phyloP scores from a whole-genome alignment of 1,140 invertebrate genomes.

The Heliconius hermathena region DNA sequence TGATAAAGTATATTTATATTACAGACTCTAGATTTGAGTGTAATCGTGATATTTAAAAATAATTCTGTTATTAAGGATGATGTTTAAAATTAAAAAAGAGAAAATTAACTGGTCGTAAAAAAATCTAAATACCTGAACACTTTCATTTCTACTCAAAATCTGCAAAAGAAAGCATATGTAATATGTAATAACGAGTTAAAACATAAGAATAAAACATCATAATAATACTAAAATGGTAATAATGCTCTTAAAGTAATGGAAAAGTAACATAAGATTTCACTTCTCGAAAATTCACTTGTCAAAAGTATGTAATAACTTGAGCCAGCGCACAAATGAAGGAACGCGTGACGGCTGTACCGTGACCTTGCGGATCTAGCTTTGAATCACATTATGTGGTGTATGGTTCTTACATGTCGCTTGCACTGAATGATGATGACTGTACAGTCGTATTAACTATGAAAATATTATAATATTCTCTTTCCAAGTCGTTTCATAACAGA shows the following conservation, averaged over 20 bases:
- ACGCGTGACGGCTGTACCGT: conserved; percentile 50
- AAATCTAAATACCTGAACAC: neutral
- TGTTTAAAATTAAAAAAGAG: neutral
- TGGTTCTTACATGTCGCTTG: conserved; percentile 4
- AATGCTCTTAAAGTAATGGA: conserved; percentile 16
- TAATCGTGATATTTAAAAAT: too few species aligned
- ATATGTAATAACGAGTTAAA: neutral
- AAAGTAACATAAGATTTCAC: conserved; percentile 23
- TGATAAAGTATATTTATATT: too few species aligned
- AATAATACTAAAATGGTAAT: conserved; percentile 1
- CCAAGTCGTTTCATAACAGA: neutral
- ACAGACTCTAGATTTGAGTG: neutral
- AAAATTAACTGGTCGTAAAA: neutral
- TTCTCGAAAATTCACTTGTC: conserved; percentile 18
- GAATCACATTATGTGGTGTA: conserved; percentile 28
- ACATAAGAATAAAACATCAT: conserved; percentile 2
- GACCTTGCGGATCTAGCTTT: conserved; percentile 44
- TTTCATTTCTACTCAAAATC: neutral
- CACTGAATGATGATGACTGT: conserved; percentile 24
- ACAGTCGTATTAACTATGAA: conserved; percentile 23
- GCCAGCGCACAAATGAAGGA: conserved; percentile 42
- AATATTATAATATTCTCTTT: conserved; percentile 6
- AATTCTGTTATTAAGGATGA: too few species aligned
- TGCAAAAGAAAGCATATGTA: neutral
- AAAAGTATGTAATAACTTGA: conserved; percentile 32